These are phyloP conservation scores for Xanthia icteritia DNA, from an alignment of 2,888 invertebrate genomes.

Conservation along the genomic window DNA sequence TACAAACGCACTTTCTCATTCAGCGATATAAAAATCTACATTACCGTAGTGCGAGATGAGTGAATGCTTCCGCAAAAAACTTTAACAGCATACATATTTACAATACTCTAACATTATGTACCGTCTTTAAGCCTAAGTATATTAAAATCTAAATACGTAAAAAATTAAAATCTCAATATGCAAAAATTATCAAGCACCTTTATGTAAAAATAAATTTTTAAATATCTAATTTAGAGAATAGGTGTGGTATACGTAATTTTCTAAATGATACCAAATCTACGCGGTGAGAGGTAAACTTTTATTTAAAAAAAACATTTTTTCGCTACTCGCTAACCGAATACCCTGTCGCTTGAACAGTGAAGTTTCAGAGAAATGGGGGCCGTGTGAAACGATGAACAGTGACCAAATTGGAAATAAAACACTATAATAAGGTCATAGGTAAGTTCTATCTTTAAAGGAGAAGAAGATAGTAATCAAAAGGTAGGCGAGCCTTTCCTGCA, in stretches of 20 bases:
- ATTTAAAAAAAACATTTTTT: constrained; percentile 59
- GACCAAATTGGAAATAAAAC: constrained; percentile 4
- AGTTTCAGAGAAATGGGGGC: constrained; percentile 41
- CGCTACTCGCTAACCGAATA: constrained; percentile 74
- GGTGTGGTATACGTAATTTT: constrained; percentile 44
- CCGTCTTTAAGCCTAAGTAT: constrained; percentile 61
- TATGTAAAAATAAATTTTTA: constrained; percentile 64
- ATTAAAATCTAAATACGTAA: constrained; percentile 64
- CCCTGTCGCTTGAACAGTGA: constrained; percentile 76
- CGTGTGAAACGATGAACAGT: constrained; percentile 17
- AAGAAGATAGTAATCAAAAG: constrained; percentile 2
- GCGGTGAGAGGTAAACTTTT: constrained; percentile 39
- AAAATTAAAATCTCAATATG: constrained; percentile 77
- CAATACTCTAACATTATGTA: constrained; percentile 60
- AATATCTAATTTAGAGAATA: constrained; percentile 59
- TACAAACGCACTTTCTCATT: constrained; percentile 62
- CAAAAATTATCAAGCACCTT: constrained; percentile 78
- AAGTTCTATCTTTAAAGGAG: background rate
- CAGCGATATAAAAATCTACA: constrained; percentile 59
- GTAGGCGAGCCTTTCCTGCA: constrained; percentile 10
- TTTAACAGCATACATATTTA: constrained; percentile 70
- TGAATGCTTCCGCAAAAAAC: constrained; percentile 58
- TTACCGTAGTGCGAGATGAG: constrained; percentile 57
- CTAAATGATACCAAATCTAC: constrained; percentile 57
- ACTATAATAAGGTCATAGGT: background rate